Conservation (phyloP, 2,888 invertebrate species). For the Quadroppia sp. region DNA sequence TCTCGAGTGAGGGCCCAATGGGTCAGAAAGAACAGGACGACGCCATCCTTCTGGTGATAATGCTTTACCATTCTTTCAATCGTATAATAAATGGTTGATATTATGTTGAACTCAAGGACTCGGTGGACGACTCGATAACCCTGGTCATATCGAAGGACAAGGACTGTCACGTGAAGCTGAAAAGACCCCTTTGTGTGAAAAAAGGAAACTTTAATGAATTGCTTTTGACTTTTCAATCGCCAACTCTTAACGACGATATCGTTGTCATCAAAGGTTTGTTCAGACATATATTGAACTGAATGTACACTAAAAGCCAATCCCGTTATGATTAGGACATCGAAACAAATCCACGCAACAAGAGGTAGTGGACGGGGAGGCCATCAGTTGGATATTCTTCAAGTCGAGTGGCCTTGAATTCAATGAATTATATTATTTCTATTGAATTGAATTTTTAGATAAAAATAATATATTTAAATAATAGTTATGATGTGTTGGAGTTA, state of each 20-base stretch:
- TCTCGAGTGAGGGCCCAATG: slow-evolving; percentile 35
- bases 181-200: slow-evolving; percentile 43
- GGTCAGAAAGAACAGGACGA: slow-evolving; percentile 40
- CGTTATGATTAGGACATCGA: slow-evolving; percentile 39
- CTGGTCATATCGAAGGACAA: slow-evolving; percentile 44
- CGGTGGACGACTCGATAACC: slow-evolving; percentile 44
- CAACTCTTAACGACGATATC: slow-evolving; percentile 44
- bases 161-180: slow-evolving; percentile 44
- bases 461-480: neutral
- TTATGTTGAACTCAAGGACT: slow-evolving; percentile 36
- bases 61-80: neutral
- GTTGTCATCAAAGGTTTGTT: slow-evolving; percentile 43
- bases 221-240: slow-evolving; percentile 43
- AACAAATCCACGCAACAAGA: slow-evolving; percentile 43
- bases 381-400: slow-evolving; percentile 43
- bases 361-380: slow-evolving; percentile 43
- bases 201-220: slow-evolving; percentile 43
- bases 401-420: slow-evolving; percentile 43
- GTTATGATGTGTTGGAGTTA: neutral
- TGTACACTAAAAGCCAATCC: neutral
- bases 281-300: neutral
- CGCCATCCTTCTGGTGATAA: slow-evolving; percentile 37
- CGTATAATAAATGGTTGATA: neutral
- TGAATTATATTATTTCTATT: slow-evolving; percentile 45
- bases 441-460: neutral